A percentile compares a stretch with the other conserved stretches of the same genome.
phyloP scores from a whole-genome alignment of 2,888 invertebrate species.

The Pollenia labialis region DNA sequence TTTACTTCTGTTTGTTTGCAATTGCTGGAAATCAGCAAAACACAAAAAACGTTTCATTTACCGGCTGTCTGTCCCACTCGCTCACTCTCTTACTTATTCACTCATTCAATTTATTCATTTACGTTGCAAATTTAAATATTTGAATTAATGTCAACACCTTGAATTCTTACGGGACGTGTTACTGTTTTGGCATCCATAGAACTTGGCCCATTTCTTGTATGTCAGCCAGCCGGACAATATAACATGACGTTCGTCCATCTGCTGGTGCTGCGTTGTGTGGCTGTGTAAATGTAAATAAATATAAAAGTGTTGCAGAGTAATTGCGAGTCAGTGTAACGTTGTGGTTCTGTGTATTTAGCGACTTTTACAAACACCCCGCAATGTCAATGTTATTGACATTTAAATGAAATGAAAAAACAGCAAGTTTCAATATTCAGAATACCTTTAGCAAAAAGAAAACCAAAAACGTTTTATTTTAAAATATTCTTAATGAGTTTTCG shows the following conservation, averaged over 20 bases:
- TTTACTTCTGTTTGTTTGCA: background rate
- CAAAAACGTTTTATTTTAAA: background rate
- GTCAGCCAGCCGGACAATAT: conserved; percentile 9
- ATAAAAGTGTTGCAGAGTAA: conserved; percentile 5
- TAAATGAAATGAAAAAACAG: conserved; percentile 25
- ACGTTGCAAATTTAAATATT: conserved; percentile 63
- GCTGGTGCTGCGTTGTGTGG: background rate
- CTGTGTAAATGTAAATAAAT: conserved; percentile 29
- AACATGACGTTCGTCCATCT: conserved; percentile 2
- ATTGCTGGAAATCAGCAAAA: conserved; percentile 12
- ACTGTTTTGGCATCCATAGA: background rate
- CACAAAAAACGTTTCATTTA: background rate
- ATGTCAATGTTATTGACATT: conserved; percentile 69
- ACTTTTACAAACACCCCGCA: conserved; percentile 30
- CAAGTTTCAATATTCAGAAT: conserved; percentile 10
- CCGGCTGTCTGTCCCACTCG: too few species aligned
- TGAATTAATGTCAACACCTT: conserved; percentile 69
- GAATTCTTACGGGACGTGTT: conserved; percentile 39
- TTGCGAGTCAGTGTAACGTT: background rate
- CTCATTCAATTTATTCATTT: conserved; percentile 35
- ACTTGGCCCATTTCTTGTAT: conserved; percentile 21
- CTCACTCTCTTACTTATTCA: too few species aligned
- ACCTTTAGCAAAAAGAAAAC: background rate
- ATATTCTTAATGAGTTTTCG: conserved; percentile 20
- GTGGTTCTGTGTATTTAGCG: background rate